Evolutionary conservation across 2,113 vertebrate genomes (phyloP).

Genomic region (Mungos mungo): DNA sequence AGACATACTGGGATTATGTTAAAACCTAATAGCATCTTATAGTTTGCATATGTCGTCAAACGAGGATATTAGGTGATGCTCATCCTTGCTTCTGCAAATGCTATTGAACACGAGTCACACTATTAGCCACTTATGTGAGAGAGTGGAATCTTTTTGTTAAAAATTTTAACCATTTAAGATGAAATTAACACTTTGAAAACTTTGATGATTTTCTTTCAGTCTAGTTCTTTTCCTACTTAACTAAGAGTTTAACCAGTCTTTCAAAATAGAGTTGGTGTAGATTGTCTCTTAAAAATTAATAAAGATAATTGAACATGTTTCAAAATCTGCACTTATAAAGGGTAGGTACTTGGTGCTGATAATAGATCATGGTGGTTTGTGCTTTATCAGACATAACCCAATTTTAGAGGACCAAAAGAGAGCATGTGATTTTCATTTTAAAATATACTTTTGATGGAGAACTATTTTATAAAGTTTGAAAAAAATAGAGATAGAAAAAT

Average conservation of each 20-base stretch:
- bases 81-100: constrained; percentile 57
- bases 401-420: constrained; percentile 45
- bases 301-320: constrained; percentile 74
- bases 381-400: constrained; percentile 23
- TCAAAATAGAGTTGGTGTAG: neutral
- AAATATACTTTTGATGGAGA: constrained; percentile 39
- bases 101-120: constrained; percentile 36
- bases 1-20: constrained; percentile 58
- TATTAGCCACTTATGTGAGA: constrained; percentile 32
- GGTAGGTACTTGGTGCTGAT: constrained; percentile 58
- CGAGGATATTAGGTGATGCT: constrained; percentile 60
- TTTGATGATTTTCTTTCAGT: neutral
- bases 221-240: neutral
- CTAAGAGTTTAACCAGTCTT: neutral
- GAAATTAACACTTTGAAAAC: constrained; percentile 45
- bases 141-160: neutral
- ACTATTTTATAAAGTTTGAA: neutral
- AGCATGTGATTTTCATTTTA: constrained; percentile 23
- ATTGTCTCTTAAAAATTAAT: constrained; percentile 72
- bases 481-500: neutral
- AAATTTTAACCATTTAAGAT: constrained; percentile 33
- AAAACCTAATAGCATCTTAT: constrained; percentile 64
- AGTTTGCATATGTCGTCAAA: constrained; percentile 65
- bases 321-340: constrained; percentile 63
- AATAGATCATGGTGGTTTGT: constrained; percentile 49